A percentile compares a stretch with the other conserved stretches of the same genome.
Evolutionary conservation across 2,888 invertebrate genomes (phyloP).

Genomic region (Oconnorella tubifera): DNA sequence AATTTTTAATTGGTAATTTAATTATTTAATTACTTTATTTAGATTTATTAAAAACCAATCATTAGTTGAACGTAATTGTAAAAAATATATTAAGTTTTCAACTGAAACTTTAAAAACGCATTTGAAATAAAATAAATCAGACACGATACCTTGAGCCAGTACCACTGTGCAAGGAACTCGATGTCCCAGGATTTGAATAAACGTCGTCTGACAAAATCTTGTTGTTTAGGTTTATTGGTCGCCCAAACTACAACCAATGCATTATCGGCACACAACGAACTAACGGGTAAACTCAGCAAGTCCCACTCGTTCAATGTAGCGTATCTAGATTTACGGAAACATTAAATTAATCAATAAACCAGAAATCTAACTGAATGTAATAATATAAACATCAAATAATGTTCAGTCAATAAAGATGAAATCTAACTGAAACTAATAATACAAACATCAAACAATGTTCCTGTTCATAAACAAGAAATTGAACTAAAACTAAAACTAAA

Average conservation of each 20-base stretch:
- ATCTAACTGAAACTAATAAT: too few species aligned
- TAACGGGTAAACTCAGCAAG: slow-evolving; percentile 66
- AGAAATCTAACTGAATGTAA: too few species aligned
- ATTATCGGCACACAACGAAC: slow-evolving; percentile 60
- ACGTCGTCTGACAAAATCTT: slow-evolving; percentile 64
- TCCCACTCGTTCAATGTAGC: slow-evolving; percentile 74
- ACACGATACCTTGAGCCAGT: slow-evolving; percentile 77
- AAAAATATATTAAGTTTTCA: background rate
- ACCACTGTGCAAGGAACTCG: slow-evolving; percentile 70
- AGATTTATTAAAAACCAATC: background rate
- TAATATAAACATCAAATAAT: too few species aligned
- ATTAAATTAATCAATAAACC: too few species aligned
- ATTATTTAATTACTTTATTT: background rate
- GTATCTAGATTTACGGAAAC: slow-evolving; percentile 63
- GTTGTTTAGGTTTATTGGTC: slow-evolving; percentile 73
- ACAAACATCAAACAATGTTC: too few species aligned
- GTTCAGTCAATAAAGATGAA: too few species aligned
- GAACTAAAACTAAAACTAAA: too few species aligned
- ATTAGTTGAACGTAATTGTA: background rate
- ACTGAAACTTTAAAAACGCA: too few species aligned
- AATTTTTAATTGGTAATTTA: background rate
- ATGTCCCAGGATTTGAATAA: slow-evolving; percentile 79
- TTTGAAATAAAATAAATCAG: too few species aligned
- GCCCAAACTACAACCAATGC: slow-evolving; percentile 84
- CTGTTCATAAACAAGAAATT: too few species aligned